A percentile compares a stretch with the other conserved stretches of the same genome.
Evolutionary conservation across 92 coral and sea anemone species (phyloP).

Genomic region (Umimayanthus kanabou): DNA sequence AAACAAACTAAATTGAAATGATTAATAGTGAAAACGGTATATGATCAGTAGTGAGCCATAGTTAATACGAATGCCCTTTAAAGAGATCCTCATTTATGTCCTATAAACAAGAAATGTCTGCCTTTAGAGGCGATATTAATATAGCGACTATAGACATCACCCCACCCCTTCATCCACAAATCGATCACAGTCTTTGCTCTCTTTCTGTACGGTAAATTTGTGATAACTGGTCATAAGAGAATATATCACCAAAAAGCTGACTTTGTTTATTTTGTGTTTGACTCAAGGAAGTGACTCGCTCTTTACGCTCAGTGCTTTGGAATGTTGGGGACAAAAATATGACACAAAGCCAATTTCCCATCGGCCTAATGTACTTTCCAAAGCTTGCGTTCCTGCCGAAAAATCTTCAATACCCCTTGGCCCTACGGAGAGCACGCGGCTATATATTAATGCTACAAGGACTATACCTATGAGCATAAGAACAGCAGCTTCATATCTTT

Average conservation of each 20-base stretch:
- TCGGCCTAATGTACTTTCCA: neutral
- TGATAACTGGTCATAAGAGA: neutral
- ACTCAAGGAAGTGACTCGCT: neutral
- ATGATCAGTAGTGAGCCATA: no score
- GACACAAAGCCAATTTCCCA: neutral
- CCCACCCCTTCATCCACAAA: no score
- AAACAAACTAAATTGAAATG: no score
- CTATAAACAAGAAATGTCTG: no score
- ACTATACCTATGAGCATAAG: neutral
- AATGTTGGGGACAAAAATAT: slow-evolving; percentile 33
- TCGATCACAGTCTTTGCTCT: no score
- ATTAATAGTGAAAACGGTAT: no score
- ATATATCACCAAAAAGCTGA: neutral
- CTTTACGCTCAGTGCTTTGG: slow-evolving; percentile 12
- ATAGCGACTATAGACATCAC: no score
- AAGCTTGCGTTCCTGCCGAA: slow-evolving; percentile 22
- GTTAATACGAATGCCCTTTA: no score
- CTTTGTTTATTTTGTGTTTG: neutral
- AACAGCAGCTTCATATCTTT: neutral
- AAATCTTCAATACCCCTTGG: neutral
- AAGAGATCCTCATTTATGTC: no score
- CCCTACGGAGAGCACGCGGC: neutral
- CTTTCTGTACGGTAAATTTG: no score
- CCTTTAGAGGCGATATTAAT: no score
- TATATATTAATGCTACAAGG: neutral